A percentile compares a stretch with the other conserved stretches of the same genome.
These are phyloP conservation scores for Arion vulgaris DNA, from an alignment of 1,140 invertebrate genomes.

Conservation along the genomic window DNA sequence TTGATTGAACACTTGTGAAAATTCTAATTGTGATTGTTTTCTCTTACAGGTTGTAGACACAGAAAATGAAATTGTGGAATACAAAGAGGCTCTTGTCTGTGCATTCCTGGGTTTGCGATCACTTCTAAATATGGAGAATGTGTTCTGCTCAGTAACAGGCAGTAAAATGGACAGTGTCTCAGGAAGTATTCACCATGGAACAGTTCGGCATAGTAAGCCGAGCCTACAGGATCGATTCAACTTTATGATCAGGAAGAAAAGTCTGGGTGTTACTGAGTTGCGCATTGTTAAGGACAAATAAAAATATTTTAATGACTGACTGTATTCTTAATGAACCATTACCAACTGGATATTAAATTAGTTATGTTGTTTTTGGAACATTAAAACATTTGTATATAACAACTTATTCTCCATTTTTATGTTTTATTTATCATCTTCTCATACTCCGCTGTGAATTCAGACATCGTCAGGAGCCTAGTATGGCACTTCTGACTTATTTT, in stretches of 20 bases:
- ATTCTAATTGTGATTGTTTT: too few species aligned
- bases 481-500: too few species aligned
- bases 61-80: constrained; percentile 62
- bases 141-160: constrained; percentile 58
- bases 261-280: background rate
- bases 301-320: background rate
- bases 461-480: too few species aligned
- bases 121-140: constrained; percentile 60
- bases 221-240: constrained; percentile 14
- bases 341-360: background rate
- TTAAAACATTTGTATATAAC: too few species aligned
- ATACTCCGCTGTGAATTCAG: too few species aligned
- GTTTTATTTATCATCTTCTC: too few species aligned
- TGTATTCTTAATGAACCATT: background rate
- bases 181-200: constrained; percentile 63
- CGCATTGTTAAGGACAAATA: background rate
- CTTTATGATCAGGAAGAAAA: background rate
- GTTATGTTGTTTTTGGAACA: too few species aligned
- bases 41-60: constrained; percentile 34
- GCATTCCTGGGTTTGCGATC: constrained; percentile 65
- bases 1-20: too few species aligned
- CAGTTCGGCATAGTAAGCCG: background rate
- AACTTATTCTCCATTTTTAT: too few species aligned
- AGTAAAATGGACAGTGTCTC: constrained; percentile 55
- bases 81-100: constrained; percentile 66